Evolutionary conservation across 2,113 vertebrate species (phyloP).

Genomic region (Lophotis ruficrista): DNA sequence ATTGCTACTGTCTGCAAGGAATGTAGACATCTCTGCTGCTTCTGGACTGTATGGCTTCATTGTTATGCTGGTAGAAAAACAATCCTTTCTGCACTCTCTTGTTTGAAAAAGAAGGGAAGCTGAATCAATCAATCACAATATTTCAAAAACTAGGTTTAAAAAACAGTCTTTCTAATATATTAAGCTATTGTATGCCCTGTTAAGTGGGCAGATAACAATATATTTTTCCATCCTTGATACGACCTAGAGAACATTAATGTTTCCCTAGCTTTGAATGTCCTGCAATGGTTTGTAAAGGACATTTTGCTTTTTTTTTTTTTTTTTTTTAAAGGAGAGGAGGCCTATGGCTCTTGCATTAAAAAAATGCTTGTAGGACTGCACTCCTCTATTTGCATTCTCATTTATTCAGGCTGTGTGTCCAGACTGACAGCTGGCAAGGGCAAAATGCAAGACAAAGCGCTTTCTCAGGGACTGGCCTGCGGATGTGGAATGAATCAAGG

Average conservation of each 20-base stretch:
- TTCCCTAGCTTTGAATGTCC: background rate
- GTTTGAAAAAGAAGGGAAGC: background rate
- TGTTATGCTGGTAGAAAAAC: background rate
- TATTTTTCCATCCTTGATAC: background rate
- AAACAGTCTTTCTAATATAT: background rate
- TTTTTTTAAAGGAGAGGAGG: background rate
- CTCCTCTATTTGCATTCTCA: background rate
- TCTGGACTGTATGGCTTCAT: background rate
- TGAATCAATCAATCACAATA: rapidly evolving
- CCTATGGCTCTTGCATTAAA: background rate
- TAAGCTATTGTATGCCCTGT: background rate
- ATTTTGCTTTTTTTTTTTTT: background rate
- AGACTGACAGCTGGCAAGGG: conserved; percentile 35
- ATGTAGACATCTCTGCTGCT: background rate
- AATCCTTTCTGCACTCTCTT: background rate
- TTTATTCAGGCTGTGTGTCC: conserved; percentile 3
- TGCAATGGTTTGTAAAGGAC: background rate
- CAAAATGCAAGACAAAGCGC: background rate
- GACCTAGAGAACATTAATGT: background rate
- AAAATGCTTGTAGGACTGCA: background rate
- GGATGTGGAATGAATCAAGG: background rate
- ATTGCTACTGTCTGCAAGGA: background rate
- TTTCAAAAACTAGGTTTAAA: background rate
- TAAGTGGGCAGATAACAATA: background rate
- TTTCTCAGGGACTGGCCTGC: background rate